Base-by-base conservation (phyloP, 1,140 invertebrate species). In the Drosophila punjabiensis region DNA sequence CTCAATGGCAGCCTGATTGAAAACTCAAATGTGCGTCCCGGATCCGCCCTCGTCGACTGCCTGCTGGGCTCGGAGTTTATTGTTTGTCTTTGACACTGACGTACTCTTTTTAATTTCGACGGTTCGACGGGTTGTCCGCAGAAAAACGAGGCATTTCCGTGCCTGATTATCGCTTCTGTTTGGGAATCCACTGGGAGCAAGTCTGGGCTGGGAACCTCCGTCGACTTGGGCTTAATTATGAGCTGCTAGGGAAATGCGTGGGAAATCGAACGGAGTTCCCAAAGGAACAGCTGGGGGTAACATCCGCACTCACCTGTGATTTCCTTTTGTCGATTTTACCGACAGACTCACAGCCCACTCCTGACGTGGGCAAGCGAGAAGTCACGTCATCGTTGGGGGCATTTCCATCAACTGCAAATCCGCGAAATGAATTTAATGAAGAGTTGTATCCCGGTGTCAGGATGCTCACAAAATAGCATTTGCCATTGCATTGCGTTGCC, bases 1-100 rank as follows among this genome's bases (percentile, higher is more conserved):
- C 66, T 92, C 82, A 89, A 79, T 92, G 90, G 73, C 82, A 63
- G 50, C 28, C 82, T 92, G 89, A 92, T 85, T 91, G 89, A 92
- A 89, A 85, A 81, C 74, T 79, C 77, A 65, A 83, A 83, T 89
- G 84, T 81, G 85, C 35, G 43, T 33, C 18, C 37, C n/a, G 24
- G 43, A 67, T 20, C 28, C 67, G 48, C 68, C 47, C 61, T 47
- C 30, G 28, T 35, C 45, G 33, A 30, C 37, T 35, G 11, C 8
- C 48, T 52, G 48, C 30, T 32, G 28, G 50, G 53, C n/a, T 48
- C 62, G 62, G 53, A 60, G 60, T 70, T 78, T 85, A 78, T 90
- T 85, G 86, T 73, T 76, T 89, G 75, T 69, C 74, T 85, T 66
- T 55, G 64, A 71, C 81, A 81, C 64, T 74, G 79, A 64, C 60